phyloP scores from a whole-genome alignment of 2,888 invertebrate species.

The Lysandra coridon region DNA sequence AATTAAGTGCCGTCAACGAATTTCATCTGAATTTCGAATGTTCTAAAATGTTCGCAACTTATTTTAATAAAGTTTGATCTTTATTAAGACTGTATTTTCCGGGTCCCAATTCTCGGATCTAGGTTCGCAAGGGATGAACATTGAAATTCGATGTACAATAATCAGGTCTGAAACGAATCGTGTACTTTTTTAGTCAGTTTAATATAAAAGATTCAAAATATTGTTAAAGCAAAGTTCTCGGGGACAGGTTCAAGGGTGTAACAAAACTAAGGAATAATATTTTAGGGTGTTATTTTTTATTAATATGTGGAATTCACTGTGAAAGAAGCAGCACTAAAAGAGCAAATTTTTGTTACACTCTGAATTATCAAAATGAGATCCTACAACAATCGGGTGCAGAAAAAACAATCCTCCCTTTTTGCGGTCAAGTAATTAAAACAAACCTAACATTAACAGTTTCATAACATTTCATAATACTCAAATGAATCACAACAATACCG shows the following conservation, averaged over 20 bases:
- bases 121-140: neutral
- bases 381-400: neutral
- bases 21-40: constrained; percentile 37
- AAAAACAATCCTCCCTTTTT: neutral
- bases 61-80: neutral
- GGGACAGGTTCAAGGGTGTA: too few species aligned
- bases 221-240: too few species aligned
- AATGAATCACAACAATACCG: constrained; percentile 6
- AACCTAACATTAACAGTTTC: neutral
- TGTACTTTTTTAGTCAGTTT: neutral
- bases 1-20: constrained; percentile 56
- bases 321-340: too few species aligned
- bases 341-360: too few species aligned
- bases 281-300: too few species aligned
- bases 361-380: neutral
- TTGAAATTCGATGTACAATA: neutral
- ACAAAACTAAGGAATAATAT: too few species aligned
- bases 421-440: neutral
- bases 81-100: neutral
- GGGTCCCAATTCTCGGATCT: neutral
- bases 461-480: neutral
- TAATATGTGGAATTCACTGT: too few species aligned
- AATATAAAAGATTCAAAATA: too few species aligned
- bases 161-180: neutral
- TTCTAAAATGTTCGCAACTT: neutral